Conservation (phyloP, 2,113 vertebrate species). For the Vireo altiloquus region DNA sequence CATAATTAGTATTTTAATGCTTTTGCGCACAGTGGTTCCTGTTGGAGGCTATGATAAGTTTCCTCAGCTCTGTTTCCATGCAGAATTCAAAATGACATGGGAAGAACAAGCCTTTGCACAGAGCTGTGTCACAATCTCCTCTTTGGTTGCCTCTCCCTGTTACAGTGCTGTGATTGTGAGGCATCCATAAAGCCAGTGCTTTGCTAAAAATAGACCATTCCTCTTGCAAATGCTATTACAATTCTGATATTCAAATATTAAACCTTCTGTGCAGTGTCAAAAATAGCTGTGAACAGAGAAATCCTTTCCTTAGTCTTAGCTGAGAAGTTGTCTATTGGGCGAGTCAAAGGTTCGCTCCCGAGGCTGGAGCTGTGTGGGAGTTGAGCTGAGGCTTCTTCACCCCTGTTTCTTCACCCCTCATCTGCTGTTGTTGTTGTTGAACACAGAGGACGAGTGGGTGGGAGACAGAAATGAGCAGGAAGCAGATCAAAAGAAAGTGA, state of each 20-base stretch:
- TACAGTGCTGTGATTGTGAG: neutral
- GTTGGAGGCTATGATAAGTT: neutral
- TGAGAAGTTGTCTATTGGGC: neutral
- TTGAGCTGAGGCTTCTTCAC: neutral
- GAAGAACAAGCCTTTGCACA: neutral
- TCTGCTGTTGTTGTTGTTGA: neutral
- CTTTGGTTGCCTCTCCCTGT: neutral
- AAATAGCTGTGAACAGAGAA: neutral
- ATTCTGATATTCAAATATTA: neutral
- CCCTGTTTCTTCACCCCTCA: neutral
- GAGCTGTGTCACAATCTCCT: neutral
- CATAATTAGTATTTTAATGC: neutral
- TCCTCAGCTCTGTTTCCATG: neutral
- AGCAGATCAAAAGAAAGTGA: neutral
- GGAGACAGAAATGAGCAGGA: neutral
- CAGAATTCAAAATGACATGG: neutral
- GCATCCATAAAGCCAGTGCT: neutral
- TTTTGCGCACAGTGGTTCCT: neutral
- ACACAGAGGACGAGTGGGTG: neutral
- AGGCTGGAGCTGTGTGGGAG: neutral
- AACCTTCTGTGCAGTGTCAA: neutral
- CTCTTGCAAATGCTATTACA: neutral
- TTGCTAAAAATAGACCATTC: neutral
- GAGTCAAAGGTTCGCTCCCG: neutral
- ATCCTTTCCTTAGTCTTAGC: neutral